Percentiles rank a stretch among this genome's conserved stretches.
Evolutionary conservation across 2,113 vertebrate species (phyloP).

Genomic region (Grammomys dolichurus): DNA sequence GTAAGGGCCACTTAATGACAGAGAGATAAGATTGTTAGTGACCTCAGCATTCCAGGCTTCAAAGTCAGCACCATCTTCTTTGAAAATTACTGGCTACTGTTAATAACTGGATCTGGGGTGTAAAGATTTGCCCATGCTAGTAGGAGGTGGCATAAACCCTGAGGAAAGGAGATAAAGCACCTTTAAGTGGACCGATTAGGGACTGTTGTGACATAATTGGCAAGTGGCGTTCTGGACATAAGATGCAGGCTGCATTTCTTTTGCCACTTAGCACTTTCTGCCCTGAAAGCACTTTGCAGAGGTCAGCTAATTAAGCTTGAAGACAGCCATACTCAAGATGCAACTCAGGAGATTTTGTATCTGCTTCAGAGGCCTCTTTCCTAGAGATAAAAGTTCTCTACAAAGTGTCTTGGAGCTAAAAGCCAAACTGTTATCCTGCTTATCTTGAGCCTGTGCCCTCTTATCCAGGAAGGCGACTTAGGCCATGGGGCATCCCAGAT

Average conservation of each 20-base stretch:
- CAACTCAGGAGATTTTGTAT: constrained; percentile 67
- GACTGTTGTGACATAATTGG: constrained; percentile 57
- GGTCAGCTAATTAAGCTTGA: constrained; percentile 68
- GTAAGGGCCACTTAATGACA: constrained; percentile 64
- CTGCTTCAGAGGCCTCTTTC: constrained; percentile 45
- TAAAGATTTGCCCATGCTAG: constrained; percentile 55
- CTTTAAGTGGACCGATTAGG: constrained; percentile 75
- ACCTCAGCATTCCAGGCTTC: constrained; percentile 76
- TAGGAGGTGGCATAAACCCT: constrained; percentile 56
- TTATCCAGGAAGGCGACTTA: not conserved
- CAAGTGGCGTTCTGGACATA: constrained; percentile 33
- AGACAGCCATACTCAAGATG: constrained; percentile 43
- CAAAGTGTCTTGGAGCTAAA: not conserved
- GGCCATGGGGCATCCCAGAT: not conserved
- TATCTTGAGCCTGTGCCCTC: not conserved
- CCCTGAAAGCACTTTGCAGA: constrained; percentile 55
- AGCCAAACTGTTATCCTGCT: not conserved
- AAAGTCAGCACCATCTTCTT: constrained; percentile 69
- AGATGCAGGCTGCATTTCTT: not conserved
- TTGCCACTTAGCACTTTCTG: constrained; percentile 42
- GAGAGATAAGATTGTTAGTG: constrained; percentile 73
- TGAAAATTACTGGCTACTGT: constrained; percentile 79
- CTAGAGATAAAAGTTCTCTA: constrained; percentile 47
- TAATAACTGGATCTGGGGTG: constrained; percentile 74
- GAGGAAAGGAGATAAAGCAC: constrained; percentile 74